These are phyloP conservation scores for rabbit (Oryctolagus cuniculus) DNA, from an alignment of 2,113 vertebrate species.

Conservation along the genomic window DNA sequence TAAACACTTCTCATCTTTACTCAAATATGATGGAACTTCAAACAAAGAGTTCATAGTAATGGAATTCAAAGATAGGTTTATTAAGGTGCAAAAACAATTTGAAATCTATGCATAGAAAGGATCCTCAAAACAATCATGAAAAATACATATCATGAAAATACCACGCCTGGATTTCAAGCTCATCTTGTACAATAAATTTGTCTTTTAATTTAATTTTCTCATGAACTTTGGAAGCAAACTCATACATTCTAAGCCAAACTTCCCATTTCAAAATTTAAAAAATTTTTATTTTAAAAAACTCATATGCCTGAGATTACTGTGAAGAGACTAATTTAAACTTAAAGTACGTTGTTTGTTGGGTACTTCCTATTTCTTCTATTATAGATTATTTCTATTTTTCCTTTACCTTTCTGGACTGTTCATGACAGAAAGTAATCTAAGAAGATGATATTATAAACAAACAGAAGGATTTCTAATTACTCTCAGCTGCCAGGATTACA, in stretches of 20 bases:
- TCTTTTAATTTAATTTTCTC: no score
- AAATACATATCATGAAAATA: no score
- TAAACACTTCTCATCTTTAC: background rate
- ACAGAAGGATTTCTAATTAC: constrained; percentile 5
- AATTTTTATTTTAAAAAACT: constrained; percentile 39
- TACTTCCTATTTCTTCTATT: constrained; percentile 48
- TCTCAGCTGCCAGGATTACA: constrained; percentile 3
- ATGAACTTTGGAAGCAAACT: no score
- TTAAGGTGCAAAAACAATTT: no score
- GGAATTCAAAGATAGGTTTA: no score
- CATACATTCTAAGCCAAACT: constrained; percentile 20
- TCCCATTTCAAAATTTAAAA: constrained; percentile 35
- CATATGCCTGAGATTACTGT: constrained; percentile 17
- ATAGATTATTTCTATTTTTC: constrained; percentile 28
- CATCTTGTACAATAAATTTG: no score
- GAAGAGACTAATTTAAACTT: constrained; percentile 45
- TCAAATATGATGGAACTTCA: background rate
- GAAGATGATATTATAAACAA: constrained; percentile 23
- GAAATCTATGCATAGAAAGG: no score
- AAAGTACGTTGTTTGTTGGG: background rate
- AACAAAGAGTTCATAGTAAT: no score
- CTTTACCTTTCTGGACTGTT: background rate
- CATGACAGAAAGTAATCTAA: background rate
- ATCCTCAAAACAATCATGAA: no score
- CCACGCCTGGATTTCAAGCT: no score